Conservation (phyloP, 2,797 vertebrate genomes). For the Pygocentrus nattereri region DNA sequence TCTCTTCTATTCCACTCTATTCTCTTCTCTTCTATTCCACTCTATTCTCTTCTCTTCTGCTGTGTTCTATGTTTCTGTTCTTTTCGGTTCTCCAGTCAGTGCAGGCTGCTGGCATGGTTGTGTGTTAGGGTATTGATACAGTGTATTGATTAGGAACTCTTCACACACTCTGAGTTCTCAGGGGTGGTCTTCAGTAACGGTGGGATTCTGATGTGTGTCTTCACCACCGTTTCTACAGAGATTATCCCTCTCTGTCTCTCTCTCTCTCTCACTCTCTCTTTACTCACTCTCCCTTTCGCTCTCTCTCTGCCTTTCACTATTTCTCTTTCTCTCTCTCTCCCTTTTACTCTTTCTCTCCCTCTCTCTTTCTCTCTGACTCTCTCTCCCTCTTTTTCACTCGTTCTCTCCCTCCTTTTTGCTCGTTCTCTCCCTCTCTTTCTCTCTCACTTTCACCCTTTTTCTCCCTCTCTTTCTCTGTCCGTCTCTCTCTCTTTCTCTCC, state of each 20-base stretch:
- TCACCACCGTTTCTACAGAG: conserved; percentile 47
- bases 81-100: not conserved
- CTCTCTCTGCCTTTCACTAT: conserved; percentile 2
- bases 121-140: not conserved
- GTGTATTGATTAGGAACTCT: not conserved
- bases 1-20: not conserved
- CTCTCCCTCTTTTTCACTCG: too few species aligned
- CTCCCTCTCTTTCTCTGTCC: too few species aligned
- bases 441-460: too few species aligned
- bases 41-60: too few species aligned
- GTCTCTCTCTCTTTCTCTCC: not conserved
- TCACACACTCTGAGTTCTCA: conserved; percentile 24
- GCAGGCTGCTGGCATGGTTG: not conserved
- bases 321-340: not conserved
- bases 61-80: not conserved
- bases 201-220: conserved; percentile 39
- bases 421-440: too few species aligned
- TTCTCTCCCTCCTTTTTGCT: too few species aligned
- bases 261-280: conserved; percentile 10
- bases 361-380: too few species aligned
- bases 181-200: conserved; percentile 44
- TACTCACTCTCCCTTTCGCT: not conserved
- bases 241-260: conserved; percentile 8
- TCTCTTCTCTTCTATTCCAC: too few species aligned
- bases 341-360: too few species aligned